Conservation (phyloP, 2,888 invertebrate genomes). For the Ophion costatus region DNA sequence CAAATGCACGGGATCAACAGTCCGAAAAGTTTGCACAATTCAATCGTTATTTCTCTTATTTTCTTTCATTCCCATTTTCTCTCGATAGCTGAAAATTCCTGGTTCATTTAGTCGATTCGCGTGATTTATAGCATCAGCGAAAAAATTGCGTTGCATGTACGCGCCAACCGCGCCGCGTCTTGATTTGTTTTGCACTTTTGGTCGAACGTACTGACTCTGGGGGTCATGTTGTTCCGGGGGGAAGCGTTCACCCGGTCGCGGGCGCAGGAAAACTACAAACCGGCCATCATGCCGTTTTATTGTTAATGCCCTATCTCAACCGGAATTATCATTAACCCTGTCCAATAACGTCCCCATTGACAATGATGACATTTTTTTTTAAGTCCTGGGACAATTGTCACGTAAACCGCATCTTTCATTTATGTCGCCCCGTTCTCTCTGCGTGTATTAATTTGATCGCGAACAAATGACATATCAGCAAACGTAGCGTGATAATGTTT, state of each 20-base stretch:
- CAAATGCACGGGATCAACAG: background rate
- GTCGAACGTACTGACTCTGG: constrained; percentile 6
- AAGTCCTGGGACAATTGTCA: background rate
- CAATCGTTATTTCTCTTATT: constrained; percentile 1
- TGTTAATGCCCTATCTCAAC: background rate
- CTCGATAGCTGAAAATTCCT: background rate
- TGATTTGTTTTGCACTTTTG: constrained; percentile 12
- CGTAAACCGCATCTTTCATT: background rate
- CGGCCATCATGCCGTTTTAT: background rate
- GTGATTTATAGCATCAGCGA: background rate
- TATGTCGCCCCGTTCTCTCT: too few relatives aligned
- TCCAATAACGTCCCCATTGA: background rate
- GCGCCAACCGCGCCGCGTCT: background rate
- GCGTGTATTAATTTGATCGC: too few relatives aligned
- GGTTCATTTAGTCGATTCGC: constrained; percentile 6
- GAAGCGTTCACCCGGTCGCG: background rate
- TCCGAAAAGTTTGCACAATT: background rate
- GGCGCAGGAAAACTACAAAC: constrained; percentile 16
- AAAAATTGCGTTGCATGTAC: constrained; percentile 5
- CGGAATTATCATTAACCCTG: background rate
- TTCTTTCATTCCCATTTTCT: background rate
- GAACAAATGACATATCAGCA: too few relatives aligned
- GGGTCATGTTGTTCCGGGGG: constrained; percentile 1
- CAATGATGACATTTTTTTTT: background rate
- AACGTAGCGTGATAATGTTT: too few relatives aligned